Conservation (phyloP, 2,797 vertebrate genomes). For the Novumbra hubbsi region DNA sequence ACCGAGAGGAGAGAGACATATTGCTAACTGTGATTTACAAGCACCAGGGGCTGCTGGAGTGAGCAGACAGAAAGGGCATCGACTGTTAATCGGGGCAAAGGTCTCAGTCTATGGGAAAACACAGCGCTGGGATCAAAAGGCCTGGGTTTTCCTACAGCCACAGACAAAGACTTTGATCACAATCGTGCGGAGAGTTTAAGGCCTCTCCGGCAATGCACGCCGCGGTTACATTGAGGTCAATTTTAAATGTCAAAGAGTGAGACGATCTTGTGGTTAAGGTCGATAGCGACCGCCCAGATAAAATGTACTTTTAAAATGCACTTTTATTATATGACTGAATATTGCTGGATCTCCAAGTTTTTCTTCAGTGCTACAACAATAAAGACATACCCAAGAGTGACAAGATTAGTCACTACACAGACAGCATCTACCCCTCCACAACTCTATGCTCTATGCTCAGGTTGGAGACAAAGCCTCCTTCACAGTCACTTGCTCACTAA, state of each 20-base stretch:
- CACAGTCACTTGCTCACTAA: background rate
- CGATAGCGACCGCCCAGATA: background rate
- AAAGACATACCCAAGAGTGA: background rate
- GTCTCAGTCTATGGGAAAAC: background rate
- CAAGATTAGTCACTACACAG: background rate
- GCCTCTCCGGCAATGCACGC: background rate
- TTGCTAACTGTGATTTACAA: background rate
- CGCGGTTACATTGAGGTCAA: background rate
- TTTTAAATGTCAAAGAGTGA: background rate
- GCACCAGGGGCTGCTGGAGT: background rate
- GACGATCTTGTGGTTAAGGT: background rate
- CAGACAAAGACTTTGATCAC: background rate
- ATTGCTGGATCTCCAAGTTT: background rate
- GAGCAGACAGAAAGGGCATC: background rate
- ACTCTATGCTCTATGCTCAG: background rate
- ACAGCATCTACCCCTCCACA: background rate
- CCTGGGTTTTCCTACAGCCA: background rate
- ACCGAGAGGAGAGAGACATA: background rate
- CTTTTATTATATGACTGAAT: background rate
- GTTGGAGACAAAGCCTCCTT: background rate
- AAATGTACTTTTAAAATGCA: background rate
- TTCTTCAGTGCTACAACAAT: background rate
- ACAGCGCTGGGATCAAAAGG: background rate
- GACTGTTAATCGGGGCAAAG: background rate
- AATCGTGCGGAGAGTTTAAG: background rate